A percentile compares a stretch with the other conserved stretches of the same genome.
phyloP scores from a whole-genome alignment of 2,888 invertebrate species.

The Xestia sexstrigata region DNA sequence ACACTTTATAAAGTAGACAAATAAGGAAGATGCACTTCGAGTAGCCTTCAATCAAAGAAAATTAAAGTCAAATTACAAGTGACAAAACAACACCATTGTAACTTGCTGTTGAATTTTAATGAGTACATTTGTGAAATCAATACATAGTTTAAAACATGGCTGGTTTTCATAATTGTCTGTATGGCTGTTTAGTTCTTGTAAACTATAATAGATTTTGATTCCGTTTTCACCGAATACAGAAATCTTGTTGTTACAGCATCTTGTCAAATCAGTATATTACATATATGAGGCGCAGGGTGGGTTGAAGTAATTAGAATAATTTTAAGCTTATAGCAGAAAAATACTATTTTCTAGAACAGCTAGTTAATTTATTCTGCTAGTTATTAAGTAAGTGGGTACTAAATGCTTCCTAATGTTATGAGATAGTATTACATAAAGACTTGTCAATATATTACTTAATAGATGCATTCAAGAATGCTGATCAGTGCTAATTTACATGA shows the following conservation, averaged over 20 bases:
- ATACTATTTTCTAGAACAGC: constrained; percentile 23
- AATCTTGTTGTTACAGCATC: background rate
- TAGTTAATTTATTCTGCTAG: constrained; percentile 23
- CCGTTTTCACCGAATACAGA: background rate
- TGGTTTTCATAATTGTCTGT: background rate
- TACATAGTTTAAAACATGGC: background rate
- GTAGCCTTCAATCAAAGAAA: too few relatives aligned
- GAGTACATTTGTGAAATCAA: background rate
- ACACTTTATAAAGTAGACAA: constrained; percentile 5
- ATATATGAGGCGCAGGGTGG: background rate
- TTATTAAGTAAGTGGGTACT: constrained; percentile 28
- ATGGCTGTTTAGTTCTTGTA: background rate
- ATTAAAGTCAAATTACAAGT: background rate
- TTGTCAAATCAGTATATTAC: background rate
- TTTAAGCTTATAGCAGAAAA: background rate
- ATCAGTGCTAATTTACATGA: constrained; percentile 39
- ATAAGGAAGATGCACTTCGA: background rate
- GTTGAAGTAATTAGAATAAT: background rate
- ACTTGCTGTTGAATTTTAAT: background rate
- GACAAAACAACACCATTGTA: background rate
- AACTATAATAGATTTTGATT: background rate
- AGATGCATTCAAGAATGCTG: constrained; percentile 28
- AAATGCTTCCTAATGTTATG: constrained; percentile 57
- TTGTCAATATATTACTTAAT: constrained; percentile 45
- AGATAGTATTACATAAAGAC: constrained; percentile 49